Evolutionary conservation across 2,888 invertebrate species (phyloP).

Genomic region (Heliconius aoede): DNA sequence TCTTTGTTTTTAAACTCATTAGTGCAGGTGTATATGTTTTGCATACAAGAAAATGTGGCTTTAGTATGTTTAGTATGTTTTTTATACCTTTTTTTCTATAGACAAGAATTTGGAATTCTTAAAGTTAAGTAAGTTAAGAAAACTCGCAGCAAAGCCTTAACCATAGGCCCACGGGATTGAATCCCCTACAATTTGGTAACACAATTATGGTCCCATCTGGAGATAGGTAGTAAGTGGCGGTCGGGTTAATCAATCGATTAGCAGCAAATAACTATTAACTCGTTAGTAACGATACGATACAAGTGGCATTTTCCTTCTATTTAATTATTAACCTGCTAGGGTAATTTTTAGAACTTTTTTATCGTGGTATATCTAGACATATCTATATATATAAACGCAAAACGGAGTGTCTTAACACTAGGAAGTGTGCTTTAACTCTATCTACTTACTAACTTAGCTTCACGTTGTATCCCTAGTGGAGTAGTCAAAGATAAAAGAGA

Average conservation of each 20-base stretch:
- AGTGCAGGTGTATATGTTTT: conserved; percentile 19
- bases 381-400: no score
- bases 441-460: no score
- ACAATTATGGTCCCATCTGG: conserved; percentile 17
- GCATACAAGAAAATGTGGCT: conserved; percentile 8
- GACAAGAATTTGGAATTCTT: no score
- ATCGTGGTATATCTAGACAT: no score
- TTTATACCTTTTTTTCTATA: background rate
- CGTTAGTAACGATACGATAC: background rate
- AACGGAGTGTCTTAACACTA: no score
- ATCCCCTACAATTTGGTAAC: conserved; percentile 11
- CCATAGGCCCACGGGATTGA: background rate
- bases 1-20: conserved; percentile 30
- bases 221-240: conserved; percentile 6
- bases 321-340: background rate
- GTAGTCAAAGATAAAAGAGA: background rate
- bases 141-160: background rate
- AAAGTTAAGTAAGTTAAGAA: background rate
- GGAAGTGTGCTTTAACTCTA: no score
- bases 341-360: no score
- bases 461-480: no score
- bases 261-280: conserved; percentile 3
- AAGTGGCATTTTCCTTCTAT: background rate
- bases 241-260: conserved; percentile 16
- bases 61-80: background rate